Base-by-base conservation (phyloP, 2,113 vertebrate genomes). In the Brienomyrus brachyistius region DNA sequence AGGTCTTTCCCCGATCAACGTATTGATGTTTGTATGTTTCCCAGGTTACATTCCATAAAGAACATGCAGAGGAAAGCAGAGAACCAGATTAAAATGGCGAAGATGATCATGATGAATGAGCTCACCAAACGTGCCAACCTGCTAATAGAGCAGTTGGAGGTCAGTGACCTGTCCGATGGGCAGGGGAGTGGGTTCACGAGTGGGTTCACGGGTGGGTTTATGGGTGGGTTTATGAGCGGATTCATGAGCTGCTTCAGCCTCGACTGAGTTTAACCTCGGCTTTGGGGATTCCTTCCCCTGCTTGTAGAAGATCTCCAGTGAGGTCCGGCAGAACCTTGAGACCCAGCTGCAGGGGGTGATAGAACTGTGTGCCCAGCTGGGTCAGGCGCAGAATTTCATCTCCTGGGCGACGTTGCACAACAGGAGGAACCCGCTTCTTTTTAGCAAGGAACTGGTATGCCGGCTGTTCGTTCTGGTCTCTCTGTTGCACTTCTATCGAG, bases 41-140 rank as follows among this genome's bases (percentile, higher is more conserved):
- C 23, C 70, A 99, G 98, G 95, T 94, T 99, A 92, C 97, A 97
- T 92, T 97, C 98, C 94, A 95, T 99, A 91, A 98, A 98, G 91
- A 97, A 98, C 93, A 96, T 98, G 89, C 96, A 98, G 91, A 97
- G 96, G 94, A 99, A 97, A 91, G 96, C 98, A 90, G 98, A 99
- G 96, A 98, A 97, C 95, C 98, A 99, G 95, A 99, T 99, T 94
- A 99, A 99, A 97, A 98, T 97, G 97, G 97, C 98, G 92, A 98
- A 98, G 95, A 97, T 99, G 98, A 96, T 98, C 94, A 97, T 99
- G 95, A 97, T 98, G 94, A 99, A 97, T 91, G 98, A 99, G 95
- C 96, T 99, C 92, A 98, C 98, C 95, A 99, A 98, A 95, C 96
- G 98, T 95, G 96, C 97, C 93, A 98, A 97, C 91, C 95, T 96